phyloP scores from a whole-genome alignment of 2,888 invertebrate species.

The Eupithecia abbreviata region DNA sequence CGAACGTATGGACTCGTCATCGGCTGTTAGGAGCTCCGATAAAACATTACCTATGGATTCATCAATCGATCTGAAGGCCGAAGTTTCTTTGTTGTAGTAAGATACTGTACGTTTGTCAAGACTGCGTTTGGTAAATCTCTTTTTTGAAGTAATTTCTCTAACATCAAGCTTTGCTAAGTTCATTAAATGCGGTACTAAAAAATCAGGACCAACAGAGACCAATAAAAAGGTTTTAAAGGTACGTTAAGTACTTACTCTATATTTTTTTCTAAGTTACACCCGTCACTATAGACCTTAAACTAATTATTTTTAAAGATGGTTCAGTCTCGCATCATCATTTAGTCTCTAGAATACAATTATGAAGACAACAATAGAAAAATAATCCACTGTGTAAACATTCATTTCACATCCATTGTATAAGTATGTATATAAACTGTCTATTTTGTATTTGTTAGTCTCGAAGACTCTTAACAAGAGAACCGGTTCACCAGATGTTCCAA shows the following conservation, averaged over 20 bases:
- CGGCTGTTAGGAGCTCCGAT: conserved; percentile 25
- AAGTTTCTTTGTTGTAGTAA: neutral
- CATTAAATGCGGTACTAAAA: neutral
- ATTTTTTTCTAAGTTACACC: neutral
- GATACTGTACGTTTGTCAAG: neutral
- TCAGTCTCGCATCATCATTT: neutral
- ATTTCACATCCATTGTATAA: neutral
- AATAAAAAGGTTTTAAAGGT: neutral
- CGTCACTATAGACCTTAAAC: neutral
- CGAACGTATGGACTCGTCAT: neutral
- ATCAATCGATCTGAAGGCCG: conserved; percentile 9
- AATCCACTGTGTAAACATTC: neutral
- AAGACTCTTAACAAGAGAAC: conserved; percentile 24
- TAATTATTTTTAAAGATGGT: neutral
- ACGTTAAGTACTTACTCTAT: neutral
- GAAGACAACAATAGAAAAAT: neutral
- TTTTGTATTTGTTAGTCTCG: neutral
- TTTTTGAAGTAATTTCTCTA: neutral
- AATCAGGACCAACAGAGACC: neutral
- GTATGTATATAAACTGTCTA: neutral
- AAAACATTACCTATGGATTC: conserved; percentile 35
- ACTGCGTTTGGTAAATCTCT: neutral
- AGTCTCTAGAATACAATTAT: neutral
- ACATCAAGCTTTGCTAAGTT: neutral
- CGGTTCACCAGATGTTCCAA: conserved; percentile 47